A percentile compares a stretch with the other conserved stretches of the same genome.
Evolutionary conservation across 2,113 vertebrate genomes (phyloP).

Genomic region (Tachysurus vachellii): DNA sequence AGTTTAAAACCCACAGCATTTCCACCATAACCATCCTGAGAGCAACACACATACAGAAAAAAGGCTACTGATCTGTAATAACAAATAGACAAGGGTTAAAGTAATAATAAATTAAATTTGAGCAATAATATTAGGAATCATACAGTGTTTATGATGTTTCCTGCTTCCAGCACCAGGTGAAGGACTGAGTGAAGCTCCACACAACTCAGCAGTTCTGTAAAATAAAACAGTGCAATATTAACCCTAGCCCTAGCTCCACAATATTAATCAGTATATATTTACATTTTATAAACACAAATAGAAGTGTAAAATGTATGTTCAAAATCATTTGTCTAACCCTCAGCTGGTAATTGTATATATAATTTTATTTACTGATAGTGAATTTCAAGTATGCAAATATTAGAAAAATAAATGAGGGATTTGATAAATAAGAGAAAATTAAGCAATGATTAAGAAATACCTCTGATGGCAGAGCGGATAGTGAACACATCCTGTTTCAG

Average conservation of each 20-base stretch:
- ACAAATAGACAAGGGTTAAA: neutral
- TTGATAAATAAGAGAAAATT: neutral
- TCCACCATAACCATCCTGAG: neutral
- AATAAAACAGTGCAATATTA: neutral
- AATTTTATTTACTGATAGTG: neutral
- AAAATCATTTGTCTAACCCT: neutral
- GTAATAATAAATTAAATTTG: neutral
- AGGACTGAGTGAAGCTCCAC: constrained; percentile 90
- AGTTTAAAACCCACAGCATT: constrained; percentile 1
- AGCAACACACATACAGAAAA: neutral
- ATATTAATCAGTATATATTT: neutral
- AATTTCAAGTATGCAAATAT: neutral
- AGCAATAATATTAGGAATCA: constrained; percentile 55
- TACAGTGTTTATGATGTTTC: constrained; percentile 97
- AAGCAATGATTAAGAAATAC: constrained; percentile 61
- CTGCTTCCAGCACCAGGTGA: constrained; percentile 94
- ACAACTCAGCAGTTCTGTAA: constrained; percentile 87
- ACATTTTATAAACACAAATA: neutral
- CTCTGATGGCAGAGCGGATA: constrained; percentile 79
- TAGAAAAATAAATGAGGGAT: neutral
- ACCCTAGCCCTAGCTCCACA: too few relatives aligned
- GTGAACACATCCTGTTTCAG: constrained; percentile 77
- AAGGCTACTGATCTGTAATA: neutral
- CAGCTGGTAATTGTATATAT: too few relatives aligned
- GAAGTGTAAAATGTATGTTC: neutral